Evolutionary conservation across 2,888 invertebrate genomes (phyloP), one percentile per base, ranked within the genome.

Genomic region (Lampropteryx suffumata): DNA sequence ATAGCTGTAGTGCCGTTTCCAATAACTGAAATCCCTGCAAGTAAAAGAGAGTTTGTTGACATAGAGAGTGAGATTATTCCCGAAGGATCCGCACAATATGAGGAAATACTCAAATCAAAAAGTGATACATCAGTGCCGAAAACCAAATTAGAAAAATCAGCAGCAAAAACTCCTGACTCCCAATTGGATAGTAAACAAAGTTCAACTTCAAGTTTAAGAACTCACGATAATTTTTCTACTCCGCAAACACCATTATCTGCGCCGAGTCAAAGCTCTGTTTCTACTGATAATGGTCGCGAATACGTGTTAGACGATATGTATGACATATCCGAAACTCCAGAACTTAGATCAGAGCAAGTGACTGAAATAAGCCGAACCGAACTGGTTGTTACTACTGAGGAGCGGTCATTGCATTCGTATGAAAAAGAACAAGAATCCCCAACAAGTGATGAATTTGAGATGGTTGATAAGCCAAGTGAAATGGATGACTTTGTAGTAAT

Each of bases 401-500:
- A 94, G 66, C 92, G 91, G 67, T 80, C 87, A 3, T 73, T 91
- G 28, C 91, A 91, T 12, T 88, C 71, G 7, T 82, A 79, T 40
- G 91, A 92, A 58, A 92, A 92, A 63, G 92, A 91, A 66, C 92
- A 92, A 57, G 94, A 95, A 62, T 96, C 96, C 0, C 96, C 96
- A 0, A 94, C 92, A 7, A 95, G 94, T 67, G 96, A 96, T 75
- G 96, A 96, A 14, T 97, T 97, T 77, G 97, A 97, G 91, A 92
- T 97, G 91, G 90, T 97, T 0, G 96, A 97, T 65, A 96, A 96
- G 71, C 96, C 96, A 0, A 95, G 95, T 70, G 93, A 96, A 62
- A 95, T 95, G 61, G 97, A 97, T 69, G 96, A 97, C 65, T 96
- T 96, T 71, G 95, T 97, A 0, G 95, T 96, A 0, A 95, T 96